A percentile compares a stretch with the other conserved stretches of the same genome.
phyloP scores from a whole-genome alignment of 2,113 vertebrate species.

The Coryphaenoides rupestris region DNA sequence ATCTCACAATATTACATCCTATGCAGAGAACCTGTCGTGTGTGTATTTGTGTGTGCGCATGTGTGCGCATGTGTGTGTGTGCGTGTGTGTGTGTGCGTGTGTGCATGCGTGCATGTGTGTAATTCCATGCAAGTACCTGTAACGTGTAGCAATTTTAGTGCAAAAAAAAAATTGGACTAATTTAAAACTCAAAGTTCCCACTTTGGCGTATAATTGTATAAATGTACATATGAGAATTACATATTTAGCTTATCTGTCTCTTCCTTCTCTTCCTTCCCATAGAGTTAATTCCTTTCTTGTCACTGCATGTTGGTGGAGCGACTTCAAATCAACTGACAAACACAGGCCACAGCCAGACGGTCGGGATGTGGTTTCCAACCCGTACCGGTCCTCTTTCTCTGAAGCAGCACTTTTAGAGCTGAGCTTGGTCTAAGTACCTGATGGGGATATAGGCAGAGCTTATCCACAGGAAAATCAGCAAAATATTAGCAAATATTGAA shows the following conservation, averaged over 20 bases:
- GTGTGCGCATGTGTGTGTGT: too few relatives aligned
- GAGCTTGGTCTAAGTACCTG: conserved; percentile 24
- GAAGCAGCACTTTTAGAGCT: conserved; percentile 41
- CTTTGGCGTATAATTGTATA: conserved; percentile 5
- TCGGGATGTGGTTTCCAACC: conserved; percentile 53
- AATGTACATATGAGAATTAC: conserved; percentile 18
- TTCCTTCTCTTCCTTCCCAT: conserved; percentile 46
- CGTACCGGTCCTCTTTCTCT: conserved; percentile 41
- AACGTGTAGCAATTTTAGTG: too few relatives aligned
- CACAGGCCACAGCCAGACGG: conserved; percentile 62
- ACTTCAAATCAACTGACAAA: conserved; percentile 68
- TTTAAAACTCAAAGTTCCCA: conserved; percentile 12
- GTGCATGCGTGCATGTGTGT: too few relatives aligned
- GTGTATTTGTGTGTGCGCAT: neutral
- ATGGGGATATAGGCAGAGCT: neutral
- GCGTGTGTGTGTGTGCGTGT: too few relatives aligned
- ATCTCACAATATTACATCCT: neutral
- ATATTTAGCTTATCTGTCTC: conserved; percentile 45
- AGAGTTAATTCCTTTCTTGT: conserved; percentile 70
- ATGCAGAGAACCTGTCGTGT: neutral
- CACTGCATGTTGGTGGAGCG: conserved; percentile 54
- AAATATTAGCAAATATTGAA: conserved; percentile 1
- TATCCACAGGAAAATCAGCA: neutral
- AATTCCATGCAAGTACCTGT: too few relatives aligned
- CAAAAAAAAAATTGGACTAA: neutral